Evolutionary conservation across 2,888 invertebrate genomes (phyloP).

Genomic region (Philereme vetulata): DNA sequence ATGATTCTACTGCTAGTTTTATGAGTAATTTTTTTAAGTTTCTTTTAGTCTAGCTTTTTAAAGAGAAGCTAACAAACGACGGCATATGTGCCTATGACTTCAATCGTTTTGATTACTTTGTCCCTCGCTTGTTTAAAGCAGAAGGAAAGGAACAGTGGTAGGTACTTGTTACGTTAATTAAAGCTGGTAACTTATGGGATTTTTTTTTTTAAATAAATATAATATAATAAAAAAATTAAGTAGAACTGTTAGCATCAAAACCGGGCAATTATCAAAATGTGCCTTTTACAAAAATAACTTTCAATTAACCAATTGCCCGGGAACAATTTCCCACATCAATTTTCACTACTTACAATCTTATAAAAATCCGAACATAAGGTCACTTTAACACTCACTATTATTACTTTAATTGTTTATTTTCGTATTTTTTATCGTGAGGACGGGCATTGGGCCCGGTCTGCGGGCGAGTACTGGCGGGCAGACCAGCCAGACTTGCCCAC

Average conservation of each 20-base stretch:
- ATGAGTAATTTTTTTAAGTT: too few relatives aligned
- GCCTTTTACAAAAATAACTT: conserved; percentile 2
- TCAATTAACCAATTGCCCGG: conserved; percentile 6
- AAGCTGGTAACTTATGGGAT: too few relatives aligned
- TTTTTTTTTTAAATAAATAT: too few relatives aligned
- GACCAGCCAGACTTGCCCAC: conserved; percentile 28
- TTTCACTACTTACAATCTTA: conserved; percentile 24
- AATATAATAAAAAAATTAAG: too few relatives aligned
- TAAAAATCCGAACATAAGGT: conserved; percentile 31
- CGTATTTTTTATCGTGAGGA: conserved; percentile 24
- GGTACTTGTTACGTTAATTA: too few relatives aligned
- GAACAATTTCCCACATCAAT: neutral
- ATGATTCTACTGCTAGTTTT: conserved; percentile 6
- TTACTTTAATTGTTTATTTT: conserved; percentile 30
- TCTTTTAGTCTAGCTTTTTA: conserved; percentile 14
- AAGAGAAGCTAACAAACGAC: too few relatives aligned
- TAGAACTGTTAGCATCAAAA: too few relatives aligned
- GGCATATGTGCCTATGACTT: too few relatives aligned
- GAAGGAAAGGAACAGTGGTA: too few relatives aligned
- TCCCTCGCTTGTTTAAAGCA: neutral
- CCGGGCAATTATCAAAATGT: neutral
- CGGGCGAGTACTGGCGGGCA: conserved; percentile 28
- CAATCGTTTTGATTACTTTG: too few relatives aligned
- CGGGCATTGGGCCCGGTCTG: conserved; percentile 31
- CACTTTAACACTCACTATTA: conserved; percentile 32